Conservation (phyloP, 2,888 invertebrate genomes). For the Lomographa bimaculata region DNA sequence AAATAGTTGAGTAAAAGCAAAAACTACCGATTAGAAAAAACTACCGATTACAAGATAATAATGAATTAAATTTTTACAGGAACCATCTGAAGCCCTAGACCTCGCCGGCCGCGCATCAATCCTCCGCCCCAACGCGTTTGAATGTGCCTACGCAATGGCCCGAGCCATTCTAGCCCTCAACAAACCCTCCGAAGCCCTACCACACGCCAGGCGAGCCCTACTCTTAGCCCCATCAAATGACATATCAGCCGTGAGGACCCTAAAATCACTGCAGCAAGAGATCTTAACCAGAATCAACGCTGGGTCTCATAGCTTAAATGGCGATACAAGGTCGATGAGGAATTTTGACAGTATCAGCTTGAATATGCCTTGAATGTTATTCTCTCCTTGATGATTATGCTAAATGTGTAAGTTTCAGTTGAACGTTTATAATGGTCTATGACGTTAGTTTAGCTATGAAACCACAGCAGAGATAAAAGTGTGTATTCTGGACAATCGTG, state of each 20-base stretch:
- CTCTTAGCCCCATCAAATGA: constrained; percentile 88
- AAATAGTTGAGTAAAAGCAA: too few relatives aligned
- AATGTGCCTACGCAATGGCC: constrained; percentile 95
- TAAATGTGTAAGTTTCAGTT: too few relatives aligned
- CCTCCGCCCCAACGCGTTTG: constrained; percentile 93
- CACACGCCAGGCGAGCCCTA: constrained; percentile 92
- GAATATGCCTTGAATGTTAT: constrained; percentile 76
- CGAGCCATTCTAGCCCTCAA: constrained; percentile 92
- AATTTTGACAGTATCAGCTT: constrained; percentile 79
- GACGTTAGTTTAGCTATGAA: too few relatives aligned
- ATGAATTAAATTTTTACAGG: constrained; percentile 86
- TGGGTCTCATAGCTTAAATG: constrained; percentile 66
- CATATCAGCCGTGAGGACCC: constrained; percentile 88
- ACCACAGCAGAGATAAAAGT: too few relatives aligned
- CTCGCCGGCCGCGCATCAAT: constrained; percentile 93
- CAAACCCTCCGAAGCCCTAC: constrained; percentile 89
- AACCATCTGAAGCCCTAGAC: constrained; percentile 93
- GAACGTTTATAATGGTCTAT: too few relatives aligned
- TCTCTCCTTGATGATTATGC: too few relatives aligned
- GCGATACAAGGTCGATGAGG: constrained; percentile 67
- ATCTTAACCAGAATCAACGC: constrained; percentile 81
- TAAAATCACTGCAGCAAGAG: constrained; percentile 90
- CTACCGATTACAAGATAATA: too few relatives aligned
- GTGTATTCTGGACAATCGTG: too few relatives aligned
- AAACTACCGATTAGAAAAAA: too few relatives aligned